phyloP scores from a whole-genome alignment of 1,140 invertebrate genomes.

The Potamilus streckersoni region DNA sequence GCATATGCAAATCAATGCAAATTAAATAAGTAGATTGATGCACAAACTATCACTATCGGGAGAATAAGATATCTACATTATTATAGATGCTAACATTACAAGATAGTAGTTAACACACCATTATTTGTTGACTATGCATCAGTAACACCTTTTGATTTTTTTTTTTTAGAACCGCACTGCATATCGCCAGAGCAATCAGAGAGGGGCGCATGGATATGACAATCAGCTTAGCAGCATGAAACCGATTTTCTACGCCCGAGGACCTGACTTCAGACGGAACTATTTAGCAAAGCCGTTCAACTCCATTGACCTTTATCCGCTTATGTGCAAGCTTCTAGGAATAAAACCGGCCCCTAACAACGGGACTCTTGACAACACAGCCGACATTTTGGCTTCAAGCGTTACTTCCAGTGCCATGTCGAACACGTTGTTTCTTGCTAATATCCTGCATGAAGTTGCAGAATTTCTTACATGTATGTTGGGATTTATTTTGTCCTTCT shows the following conservation, averaged over 20 bases:
- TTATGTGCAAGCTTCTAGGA: constrained; percentile 74
- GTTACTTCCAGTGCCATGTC: too few relatives aligned
- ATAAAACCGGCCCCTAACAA: constrained; percentile 44
- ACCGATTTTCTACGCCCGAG: constrained; percentile 77
- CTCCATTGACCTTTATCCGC: constrained; percentile 75
- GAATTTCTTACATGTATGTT: too few relatives aligned
- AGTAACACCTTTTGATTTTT: background rate
- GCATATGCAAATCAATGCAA: too few relatives aligned
- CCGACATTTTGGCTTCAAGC: too few relatives aligned
- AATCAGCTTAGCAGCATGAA: constrained; percentile 74
- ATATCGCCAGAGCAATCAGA: background rate
- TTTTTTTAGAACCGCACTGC: constrained; percentile 4
- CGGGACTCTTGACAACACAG: constrained; percentile 32
- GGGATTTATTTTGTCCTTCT: too few relatives aligned
- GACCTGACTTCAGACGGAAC: constrained; percentile 73
- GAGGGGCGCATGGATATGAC: constrained; percentile 78
- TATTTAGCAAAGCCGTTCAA: constrained; percentile 71
- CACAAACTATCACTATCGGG: too few relatives aligned
- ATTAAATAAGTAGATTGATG: too few relatives aligned
- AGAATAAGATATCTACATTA: too few relatives aligned
- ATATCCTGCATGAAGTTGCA: too few relatives aligned
- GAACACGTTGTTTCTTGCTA: too few relatives aligned
- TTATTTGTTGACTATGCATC: background rate
- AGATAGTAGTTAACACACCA: too few relatives aligned
- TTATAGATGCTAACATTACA: too few relatives aligned